Evolutionary conservation across 2,888 invertebrate species (phyloP), one percentile per base, ranked within the genome.

Genomic region (Eilema caniola): DNA sequence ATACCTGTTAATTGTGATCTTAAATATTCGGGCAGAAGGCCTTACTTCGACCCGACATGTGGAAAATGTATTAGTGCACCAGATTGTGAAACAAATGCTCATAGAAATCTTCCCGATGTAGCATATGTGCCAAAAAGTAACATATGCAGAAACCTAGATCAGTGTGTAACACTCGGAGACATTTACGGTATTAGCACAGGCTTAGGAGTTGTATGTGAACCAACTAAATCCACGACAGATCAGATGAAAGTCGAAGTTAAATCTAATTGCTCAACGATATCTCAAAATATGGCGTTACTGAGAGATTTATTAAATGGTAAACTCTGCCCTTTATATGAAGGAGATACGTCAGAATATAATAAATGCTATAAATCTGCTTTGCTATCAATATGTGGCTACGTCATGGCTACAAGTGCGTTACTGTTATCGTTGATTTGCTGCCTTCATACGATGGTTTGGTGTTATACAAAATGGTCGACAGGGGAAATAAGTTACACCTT

Each of bases 251-350:
- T 89, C 3, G 74, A 85, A 72, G 70, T 90, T 3, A 85, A 83
- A 69, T 87, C 91, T 0, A 92, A 94, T 75, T 91, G 92, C 66
- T 84, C 92, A 0, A 92, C 93, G 0, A 89, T 94, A 79, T 94
- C 94, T 2, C 88, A 94, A 78, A 92, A 93, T 78, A 56, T 93
- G 12, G 79, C 84, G 28, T 81, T 93, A 28, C 69, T 94, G 23
- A 83, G 76, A 74, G 92, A 93, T 78, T 71, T 93, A 41, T 77
- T 92, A 64, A 83, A 78, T 63, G 92, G 93, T 1, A 92, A 88
- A 69, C 72, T 93, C 10, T 87, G 79, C 69, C 85, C 88, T 5
- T 47, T 80, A 8, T 53, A 74, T 3, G 80, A 82, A 23, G 81
- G 73, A n/a, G 84, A 84, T n/a, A 78, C 75, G 0, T 66, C 85